Evolutionary conservation across 2,797 vertebrate species (phyloP).

Genomic region (Eupleurogrammus muticus): DNA sequence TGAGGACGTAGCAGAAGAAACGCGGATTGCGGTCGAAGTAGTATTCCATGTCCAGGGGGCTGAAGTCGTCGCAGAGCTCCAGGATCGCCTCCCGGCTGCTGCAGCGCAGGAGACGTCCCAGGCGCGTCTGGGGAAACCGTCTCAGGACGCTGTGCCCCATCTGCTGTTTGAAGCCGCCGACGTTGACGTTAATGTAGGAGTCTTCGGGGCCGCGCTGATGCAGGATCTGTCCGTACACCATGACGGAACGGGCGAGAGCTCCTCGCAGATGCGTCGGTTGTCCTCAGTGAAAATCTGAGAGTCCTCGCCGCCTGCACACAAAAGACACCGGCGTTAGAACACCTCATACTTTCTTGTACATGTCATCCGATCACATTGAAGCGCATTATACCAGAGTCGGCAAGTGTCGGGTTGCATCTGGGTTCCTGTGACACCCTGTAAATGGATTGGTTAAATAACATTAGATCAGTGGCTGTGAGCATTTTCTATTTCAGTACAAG

Average conservation of each 20-base stretch:
- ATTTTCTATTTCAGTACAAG: conserved; percentile 5
- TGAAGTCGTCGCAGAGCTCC: conserved; percentile 96
- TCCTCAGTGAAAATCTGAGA: conserved; percentile 27
- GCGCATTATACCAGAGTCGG: conserved; percentile 1
- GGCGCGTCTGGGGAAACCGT: conserved; percentile 92
- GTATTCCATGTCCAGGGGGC: conserved; percentile 90
- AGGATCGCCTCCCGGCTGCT: conserved; percentile 90
- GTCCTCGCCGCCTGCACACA: conserved; percentile 39
- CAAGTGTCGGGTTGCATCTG: conserved; percentile 45
- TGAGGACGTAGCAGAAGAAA: conserved; percentile 91
- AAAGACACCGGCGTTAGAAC: conserved; percentile 29
- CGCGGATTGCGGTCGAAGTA: conserved; percentile 95
- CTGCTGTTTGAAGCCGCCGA: conserved; percentile 92
- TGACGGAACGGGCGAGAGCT: conserved; percentile 72
- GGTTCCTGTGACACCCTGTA: conserved; percentile 44
- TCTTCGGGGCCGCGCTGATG: conserved; percentile 84
- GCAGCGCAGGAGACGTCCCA: conserved; percentile 90
- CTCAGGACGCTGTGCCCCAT: conserved; percentile 88
- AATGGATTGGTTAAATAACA: conserved; percentile 2
- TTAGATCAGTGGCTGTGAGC: background rate
- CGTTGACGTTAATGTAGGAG: conserved; percentile 90
- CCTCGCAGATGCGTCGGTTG: background rate
- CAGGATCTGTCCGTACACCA: conserved; percentile 93
- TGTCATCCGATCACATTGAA: conserved; percentile 33
- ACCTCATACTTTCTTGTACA: conserved; percentile 16